A percentile compares a stretch with the other conserved stretches of the same genome.
Evolutionary conservation across 1,140 invertebrate species (phyloP).

Genomic region (Scaptodrosophila lebanonensis): DNA sequence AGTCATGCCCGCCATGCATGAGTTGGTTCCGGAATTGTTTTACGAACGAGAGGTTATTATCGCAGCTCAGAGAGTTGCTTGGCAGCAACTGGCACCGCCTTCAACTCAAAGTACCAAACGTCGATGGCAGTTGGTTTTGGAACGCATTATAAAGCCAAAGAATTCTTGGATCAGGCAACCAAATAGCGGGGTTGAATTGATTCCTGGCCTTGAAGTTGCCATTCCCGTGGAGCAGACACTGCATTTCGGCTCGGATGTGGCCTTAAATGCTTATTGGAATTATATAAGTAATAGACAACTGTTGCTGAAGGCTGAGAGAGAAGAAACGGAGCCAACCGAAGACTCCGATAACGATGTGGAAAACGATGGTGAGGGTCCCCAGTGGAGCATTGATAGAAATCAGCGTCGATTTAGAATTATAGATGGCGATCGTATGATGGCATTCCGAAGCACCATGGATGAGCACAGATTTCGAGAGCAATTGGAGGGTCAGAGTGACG

Average conservation of each 20-base stretch:
- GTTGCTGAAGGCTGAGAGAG: too few relatives aligned
- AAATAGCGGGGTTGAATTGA: slow-evolving; percentile 1
- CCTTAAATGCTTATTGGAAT: slow-evolving; percentile 45
- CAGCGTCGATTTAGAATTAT: slow-evolving; percentile 5
- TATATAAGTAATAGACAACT: slow-evolving; percentile 19
- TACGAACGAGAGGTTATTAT: slow-evolving; percentile 55
- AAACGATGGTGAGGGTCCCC: slow-evolving; percentile 8
- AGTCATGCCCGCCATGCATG: slow-evolving; percentile 80
- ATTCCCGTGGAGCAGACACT: slow-evolving; percentile 15
- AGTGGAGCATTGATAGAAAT: slow-evolving; percentile 7
- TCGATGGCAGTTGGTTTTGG: slow-evolving; percentile 27
- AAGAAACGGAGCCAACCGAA: too few relatives aligned
- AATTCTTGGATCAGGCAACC: background rate
- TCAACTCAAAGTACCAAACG: slow-evolving; percentile 6
- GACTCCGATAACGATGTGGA: too few relatives aligned
- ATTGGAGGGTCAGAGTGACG: background rate
- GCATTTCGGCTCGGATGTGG: slow-evolving; percentile 35
- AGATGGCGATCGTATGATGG: slow-evolving; percentile 43
- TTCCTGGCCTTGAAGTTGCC: slow-evolving; percentile 32
- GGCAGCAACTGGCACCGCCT: slow-evolving; percentile 36
- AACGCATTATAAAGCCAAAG: background rate
- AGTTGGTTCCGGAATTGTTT: slow-evolving; percentile 81
- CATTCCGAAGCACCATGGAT: slow-evolving; percentile 22
- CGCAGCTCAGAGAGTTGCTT: slow-evolving; percentile 27
- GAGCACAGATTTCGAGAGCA: slow-evolving; percentile 10